Base-by-base conservation (phyloP, 2,113 vertebrate genomes). In the Planiliza haematocheilus region DNA sequence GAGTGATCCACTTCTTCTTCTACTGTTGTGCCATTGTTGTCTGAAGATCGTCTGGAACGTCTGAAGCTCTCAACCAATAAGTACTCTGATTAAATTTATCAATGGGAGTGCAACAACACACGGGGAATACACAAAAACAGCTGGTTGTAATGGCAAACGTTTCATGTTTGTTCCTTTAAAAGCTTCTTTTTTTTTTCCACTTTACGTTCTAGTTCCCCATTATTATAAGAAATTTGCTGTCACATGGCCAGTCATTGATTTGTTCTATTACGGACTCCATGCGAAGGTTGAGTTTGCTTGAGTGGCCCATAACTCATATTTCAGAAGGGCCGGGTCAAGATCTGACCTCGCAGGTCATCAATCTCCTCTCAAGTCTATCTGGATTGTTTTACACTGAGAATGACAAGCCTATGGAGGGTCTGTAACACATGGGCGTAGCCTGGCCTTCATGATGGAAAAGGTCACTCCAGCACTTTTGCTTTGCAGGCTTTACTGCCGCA, bases 31-130 rank as follows among this genome's bases (percentile, higher is more conserved):
- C 49, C 41, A 7, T 39, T 80, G 56, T 42, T 24, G 66, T 61
- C 10, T 17, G 65, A 65, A 45, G 70, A 81, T 1, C 38, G 16
- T 50, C 42, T 14, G 14, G 52, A 64, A 58, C 63, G 18, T 53
- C 76, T 70, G 64, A 69, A 76, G 58, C 66, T 57, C 36, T 64
- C 61, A 51, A 49, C 48, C 69, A 77, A 88, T 79, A 89, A 91
- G 92, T 87, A 91, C 70, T 58, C 43, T 73, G 24, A 49, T 77
- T 30, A 2, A 16, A 60, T 55, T 6, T 16, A 14, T 55, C 9
- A 30, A 30, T n/a, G n/a, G n/a, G n/a, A n/a, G n/a, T n/a, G n/a
- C 24, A 53, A 14, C 41, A 20, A 68, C 45, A 50, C 20, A 56
- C 76, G 67, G 42, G 36, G n/a, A n/a, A n/a, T n/a, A n/a, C n/a